phyloP scores from a whole-genome alignment of 2,113 vertebrate species.

The Megaceryle maxima region DNA sequence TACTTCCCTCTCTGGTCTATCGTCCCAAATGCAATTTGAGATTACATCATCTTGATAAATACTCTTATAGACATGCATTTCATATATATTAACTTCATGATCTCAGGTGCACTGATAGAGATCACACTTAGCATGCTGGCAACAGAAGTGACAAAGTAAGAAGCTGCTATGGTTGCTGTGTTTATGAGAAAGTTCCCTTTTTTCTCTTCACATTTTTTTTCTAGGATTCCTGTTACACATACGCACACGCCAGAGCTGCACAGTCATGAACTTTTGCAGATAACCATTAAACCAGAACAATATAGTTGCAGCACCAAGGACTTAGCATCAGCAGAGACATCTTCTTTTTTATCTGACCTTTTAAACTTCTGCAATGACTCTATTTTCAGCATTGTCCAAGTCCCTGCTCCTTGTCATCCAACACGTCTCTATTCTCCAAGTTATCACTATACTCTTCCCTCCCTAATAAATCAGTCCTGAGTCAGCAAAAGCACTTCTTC shows the following conservation, averaged over 20 bases:
- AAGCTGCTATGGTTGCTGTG: background rate
- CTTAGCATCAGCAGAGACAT: background rate
- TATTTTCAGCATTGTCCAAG: background rate
- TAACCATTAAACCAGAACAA: background rate
- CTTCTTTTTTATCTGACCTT: background rate
- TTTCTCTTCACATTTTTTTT: background rate
- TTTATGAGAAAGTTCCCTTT: background rate
- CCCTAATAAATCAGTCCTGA: background rate
- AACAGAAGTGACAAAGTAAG: background rate
- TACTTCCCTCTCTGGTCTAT: background rate
- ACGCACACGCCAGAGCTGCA: background rate
- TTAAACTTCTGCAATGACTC: background rate
- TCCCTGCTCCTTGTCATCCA: slow-evolving; percentile 2
- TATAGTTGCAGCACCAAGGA: background rate
- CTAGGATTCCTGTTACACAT: background rate
- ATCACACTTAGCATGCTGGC: background rate
- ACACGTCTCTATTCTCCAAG: background rate
- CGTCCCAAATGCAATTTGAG: background rate
- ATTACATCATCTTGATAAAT: background rate
- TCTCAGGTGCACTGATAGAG: background rate
- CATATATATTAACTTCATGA: background rate
- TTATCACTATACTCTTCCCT: background rate
- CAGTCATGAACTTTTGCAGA: background rate
- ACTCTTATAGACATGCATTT: fast-evolving
- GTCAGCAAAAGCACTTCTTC: background rate